Evolutionary conservation across 1,140 invertebrate species (phyloP), one percentile per base, ranked within the genome.

Genomic region (Danaus melanippus): DNA sequence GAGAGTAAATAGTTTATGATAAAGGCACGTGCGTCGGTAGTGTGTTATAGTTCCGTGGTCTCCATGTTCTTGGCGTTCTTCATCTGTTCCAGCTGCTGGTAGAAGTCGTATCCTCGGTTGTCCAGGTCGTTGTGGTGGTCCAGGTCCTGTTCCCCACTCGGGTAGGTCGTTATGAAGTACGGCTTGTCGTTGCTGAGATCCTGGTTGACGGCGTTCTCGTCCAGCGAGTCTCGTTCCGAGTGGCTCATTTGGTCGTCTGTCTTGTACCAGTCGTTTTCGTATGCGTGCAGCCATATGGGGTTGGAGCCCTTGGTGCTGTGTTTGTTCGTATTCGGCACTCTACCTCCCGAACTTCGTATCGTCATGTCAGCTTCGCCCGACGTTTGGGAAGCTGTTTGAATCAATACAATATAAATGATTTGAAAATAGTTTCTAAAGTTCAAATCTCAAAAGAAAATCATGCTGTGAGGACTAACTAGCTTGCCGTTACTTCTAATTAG

Each of bases 231-330:
- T 17, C 92, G 90, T 55, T 95, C 94, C 0, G 94, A 95, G 55
- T 87, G 79, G 52, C 82, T 85, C 15, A 81, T 57, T 84, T 89
- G 93, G 12, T 94, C 94, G 58, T 94, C 93, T 57, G 92, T 93
- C 85, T 97, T 97, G 76, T 95, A 97, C 95, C 96, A 97, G 75
- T 96, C 95, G 79, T 97, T 97, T 83, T 97, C 95, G 73, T 97
- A 97, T 8, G 95, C 94, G 69, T 96, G 94, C 82, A 97, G 91
- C 96, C 96, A 98, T 66, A 98, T 97, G 0, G 96, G 96, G 89
- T 98, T 98, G 8, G 95, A 96, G 40, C 96, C 96, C 84, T 97
- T 95, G 6, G 94, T 92, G 67, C 95, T 96, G 77, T 97, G 96
- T 75, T 96, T 96, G 80, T 97, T 98, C 2, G 96, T 97, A 73